A percentile compares a stretch with the other conserved stretches of the same genome.
Evolutionary conservation across 2,888 invertebrate species (phyloP).

Genomic region (Drosophila limbata): DNA sequence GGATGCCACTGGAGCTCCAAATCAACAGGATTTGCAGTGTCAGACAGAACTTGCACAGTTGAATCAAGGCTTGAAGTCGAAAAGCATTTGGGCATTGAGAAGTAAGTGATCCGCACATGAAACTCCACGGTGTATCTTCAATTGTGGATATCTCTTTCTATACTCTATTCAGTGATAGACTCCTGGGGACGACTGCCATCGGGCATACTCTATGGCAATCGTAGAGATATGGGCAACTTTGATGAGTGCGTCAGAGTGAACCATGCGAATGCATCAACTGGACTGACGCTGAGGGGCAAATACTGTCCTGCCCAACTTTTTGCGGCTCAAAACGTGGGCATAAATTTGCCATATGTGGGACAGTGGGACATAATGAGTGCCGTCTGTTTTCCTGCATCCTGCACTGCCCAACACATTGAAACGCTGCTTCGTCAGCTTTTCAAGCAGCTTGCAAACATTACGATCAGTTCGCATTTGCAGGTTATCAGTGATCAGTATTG

Average conservation of each 20-base stretch:
- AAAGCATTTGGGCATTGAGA: slow-evolving; percentile 41
- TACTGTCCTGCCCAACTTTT: slow-evolving; percentile 44
- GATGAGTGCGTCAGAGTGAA: slow-evolving; percentile 83
- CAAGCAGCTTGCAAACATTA: slow-evolving; percentile 37
- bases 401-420: slow-evolving; percentile 50
- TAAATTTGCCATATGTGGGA: too few species aligned
- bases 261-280: neutral
- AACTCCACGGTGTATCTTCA: neutral
- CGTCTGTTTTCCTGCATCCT: slow-evolving; percentile 72
- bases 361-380: slow-evolving; percentile 54
- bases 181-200: slow-evolving; percentile 85
- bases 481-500: slow-evolving; percentile 35
- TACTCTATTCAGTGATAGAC: slow-evolving; percentile 82
- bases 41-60: slow-evolving; percentile 40
- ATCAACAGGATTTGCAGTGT: slow-evolving; percentile 47
- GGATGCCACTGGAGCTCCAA: slow-evolving; percentile 3
- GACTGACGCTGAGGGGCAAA: slow-evolving; percentile 46
- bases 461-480: neutral
- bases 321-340: neutral
- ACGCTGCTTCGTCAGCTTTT: slow-evolving; percentile 41
- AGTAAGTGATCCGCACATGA: slow-evolving; percentile 31
- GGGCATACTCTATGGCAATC: slow-evolving; percentile 83
- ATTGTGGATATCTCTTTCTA: neutral
- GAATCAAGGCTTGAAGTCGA: slow-evolving; percentile 13
- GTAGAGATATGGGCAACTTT: slow-evolving; percentile 83